Percentiles rank a stretch among this genome's conserved stretches.
Conservation (phyloP, 2,113 vertebrate species). For the Ailuropoda melanoleuca region DNA sequence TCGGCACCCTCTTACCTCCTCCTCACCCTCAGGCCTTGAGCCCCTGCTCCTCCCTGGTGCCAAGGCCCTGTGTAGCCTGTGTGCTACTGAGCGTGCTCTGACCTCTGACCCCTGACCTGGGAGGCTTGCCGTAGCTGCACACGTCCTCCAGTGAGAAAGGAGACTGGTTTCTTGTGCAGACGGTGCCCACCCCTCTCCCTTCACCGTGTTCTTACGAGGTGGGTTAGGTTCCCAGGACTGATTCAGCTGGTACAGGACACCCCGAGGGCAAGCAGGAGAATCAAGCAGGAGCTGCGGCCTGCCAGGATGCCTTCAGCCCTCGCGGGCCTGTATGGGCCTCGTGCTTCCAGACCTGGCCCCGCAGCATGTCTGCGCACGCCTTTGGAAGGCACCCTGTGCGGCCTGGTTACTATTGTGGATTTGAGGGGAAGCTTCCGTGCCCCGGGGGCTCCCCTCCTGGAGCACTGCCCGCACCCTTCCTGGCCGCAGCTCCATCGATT, state of each 20-base stretch:
- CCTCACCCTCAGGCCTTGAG: background rate
- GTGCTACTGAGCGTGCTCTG: background rate
- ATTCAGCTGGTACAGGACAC: background rate
- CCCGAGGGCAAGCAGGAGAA: background rate
- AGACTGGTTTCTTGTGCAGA: background rate
- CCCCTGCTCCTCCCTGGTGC: background rate
- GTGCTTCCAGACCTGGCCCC: no score
- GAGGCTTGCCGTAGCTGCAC: background rate
- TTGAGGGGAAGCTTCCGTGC: background rate
- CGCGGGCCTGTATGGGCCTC: background rate
- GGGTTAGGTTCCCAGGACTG: background rate
- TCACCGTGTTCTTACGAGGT: background rate
- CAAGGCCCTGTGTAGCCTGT: background rate
- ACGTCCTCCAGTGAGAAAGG: slow-evolving; percentile 32
- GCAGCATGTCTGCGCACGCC: no score
- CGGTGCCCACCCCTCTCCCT: no score
- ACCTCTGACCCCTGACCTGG: background rate
- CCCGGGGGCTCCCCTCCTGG: no score
- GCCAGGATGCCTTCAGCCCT: background rate
- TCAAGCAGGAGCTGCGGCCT: background rate
- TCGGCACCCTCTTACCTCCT: background rate
- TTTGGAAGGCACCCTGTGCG: no score
- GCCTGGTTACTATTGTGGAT: background rate
- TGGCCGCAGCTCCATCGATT: background rate
- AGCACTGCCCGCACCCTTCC: background rate